Conservation (phyloP, 2,797 vertebrate genomes). For the Sylvia borin region DNA sequence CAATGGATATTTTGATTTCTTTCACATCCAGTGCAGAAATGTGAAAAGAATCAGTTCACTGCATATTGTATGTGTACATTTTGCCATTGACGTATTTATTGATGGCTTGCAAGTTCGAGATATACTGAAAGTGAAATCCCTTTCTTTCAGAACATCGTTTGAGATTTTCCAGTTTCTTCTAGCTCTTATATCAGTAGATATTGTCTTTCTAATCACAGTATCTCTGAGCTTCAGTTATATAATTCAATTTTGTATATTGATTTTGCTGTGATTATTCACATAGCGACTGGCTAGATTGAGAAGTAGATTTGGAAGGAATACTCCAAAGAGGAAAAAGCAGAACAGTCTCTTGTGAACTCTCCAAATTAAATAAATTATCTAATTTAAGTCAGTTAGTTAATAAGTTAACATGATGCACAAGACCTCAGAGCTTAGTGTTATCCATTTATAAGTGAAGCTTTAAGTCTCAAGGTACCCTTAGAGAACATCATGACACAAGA, state of each 20-base stretch:
- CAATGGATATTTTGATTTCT: not conserved
- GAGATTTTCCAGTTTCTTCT: not conserved
- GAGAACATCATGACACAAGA: not conserved
- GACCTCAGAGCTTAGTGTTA: not conserved
- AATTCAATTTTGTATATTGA: not conserved
- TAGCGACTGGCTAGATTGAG: not conserved
- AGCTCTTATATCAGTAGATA: not conserved
- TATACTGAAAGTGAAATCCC: not conserved
- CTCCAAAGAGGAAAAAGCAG: not conserved
- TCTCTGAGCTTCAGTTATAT: not conserved
- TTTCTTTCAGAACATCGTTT: not conserved
- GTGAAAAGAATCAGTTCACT: not conserved
- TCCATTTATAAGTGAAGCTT: not conserved
- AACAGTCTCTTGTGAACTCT: not conserved
- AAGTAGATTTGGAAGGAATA: not conserved
- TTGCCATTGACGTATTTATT: not conserved
- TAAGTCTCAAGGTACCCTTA: not conserved
- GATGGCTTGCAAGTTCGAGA: not conserved
- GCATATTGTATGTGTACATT: not conserved
- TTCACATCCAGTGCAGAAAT: not conserved
- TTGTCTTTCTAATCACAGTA: not conserved
- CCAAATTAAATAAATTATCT: not conserved
- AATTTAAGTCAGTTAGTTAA: not conserved
- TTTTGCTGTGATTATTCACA: not conserved
- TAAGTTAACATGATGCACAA: not conserved